These are phyloP conservation scores for Thecophora atra DNA, from an alignment of 2,888 invertebrate species.

Conservation along the genomic window DNA sequence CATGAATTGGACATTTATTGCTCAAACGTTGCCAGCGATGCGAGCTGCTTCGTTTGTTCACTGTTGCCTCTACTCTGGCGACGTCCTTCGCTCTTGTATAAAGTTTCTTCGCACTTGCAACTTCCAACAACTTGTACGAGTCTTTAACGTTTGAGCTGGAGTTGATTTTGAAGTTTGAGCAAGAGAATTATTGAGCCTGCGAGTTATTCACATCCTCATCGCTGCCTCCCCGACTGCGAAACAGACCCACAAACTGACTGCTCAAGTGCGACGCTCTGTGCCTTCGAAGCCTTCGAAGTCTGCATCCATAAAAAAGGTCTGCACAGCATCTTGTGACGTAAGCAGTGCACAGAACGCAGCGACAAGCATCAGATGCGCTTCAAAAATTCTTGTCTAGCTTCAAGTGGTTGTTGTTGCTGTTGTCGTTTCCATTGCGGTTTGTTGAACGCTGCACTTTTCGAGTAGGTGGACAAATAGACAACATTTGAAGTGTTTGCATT, in stretches of 20 bases:
- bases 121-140: background rate
- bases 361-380: background rate
- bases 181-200: slow-evolving; percentile 1
- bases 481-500: slow-evolving; percentile 23
- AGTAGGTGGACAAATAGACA: slow-evolving; percentile 36
- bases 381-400: background rate
- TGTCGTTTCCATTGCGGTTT: slow-evolving; percentile 6
- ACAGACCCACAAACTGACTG: background rate
- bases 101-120: background rate
- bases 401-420: background rate
- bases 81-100: background rate
- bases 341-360: background rate
- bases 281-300: background rate
- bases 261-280: no score
- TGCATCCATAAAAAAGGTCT: background rate
- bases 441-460: background rate
- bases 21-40: slow-evolving; percentile 27
- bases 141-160: background rate
- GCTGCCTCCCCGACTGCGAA: background rate
- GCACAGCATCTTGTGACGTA: background rate
- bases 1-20: slow-evolving; percentile 41
- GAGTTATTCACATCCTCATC: background rate
- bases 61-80: background rate
- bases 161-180: background rate
- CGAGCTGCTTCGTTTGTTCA: background rate